Evolutionary conservation across 37 sponge, comb jelly and placozoan genomes (phyloP).

Genomic region (Geodia barretti): DNA sequence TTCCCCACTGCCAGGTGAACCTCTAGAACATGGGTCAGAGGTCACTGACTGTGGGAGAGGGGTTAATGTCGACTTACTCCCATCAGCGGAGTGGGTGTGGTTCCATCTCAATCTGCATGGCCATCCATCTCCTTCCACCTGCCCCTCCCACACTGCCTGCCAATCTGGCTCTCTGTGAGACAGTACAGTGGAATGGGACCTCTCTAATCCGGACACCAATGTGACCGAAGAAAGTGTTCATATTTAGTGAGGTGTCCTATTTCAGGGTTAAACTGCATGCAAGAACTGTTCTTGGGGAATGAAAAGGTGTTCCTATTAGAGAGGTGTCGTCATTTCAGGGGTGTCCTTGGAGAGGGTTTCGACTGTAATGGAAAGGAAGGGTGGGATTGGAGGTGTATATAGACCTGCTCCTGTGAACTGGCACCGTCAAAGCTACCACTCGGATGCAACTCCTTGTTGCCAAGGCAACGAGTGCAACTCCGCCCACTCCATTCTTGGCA

Average conservation of each 20-base stretch:
- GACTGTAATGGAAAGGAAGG: too few relatives aligned
- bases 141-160: background rate
- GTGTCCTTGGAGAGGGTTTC: too few relatives aligned
- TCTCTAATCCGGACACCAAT: too few relatives aligned
- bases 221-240: too few relatives aligned
- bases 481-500: background rate
- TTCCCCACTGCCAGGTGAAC: background rate
- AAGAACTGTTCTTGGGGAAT: too few relatives aligned
- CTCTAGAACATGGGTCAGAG: background rate
- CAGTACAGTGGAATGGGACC: too few relatives aligned
- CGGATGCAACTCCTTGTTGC: constrained; percentile 24
- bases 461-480: constrained; percentile 25
- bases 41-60: background rate
- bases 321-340: too few relatives aligned
- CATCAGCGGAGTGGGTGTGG: constrained; percentile 16
- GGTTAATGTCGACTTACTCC: background rate
- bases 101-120: background rate
- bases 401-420: background rate
- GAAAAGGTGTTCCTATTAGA: too few relatives aligned
- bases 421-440: constrained; percentile 9
- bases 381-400: too few relatives aligned
- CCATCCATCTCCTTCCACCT: background rate
- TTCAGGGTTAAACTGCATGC: too few relatives aligned
- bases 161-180: background rate
- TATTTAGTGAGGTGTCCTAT: too few relatives aligned